Evolutionary conservation across 35 echinoderm and acorn worm species (phyloP), one percentile per base, ranked within the genome.

Genomic region (Ophiothrix spiculata): DNA sequence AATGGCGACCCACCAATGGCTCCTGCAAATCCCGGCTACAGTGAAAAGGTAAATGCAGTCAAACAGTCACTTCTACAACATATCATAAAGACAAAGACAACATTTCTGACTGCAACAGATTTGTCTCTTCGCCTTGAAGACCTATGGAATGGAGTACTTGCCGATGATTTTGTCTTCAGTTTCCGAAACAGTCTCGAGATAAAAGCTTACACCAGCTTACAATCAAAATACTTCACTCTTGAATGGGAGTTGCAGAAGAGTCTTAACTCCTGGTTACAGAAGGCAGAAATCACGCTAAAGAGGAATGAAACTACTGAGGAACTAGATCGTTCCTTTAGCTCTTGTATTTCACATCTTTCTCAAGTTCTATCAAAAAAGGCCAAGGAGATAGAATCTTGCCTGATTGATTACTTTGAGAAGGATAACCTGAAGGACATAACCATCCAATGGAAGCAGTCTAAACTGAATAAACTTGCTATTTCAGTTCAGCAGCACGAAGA

Each of bases 1-100:
- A n/a, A 81, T 56, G 86, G 86, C 16, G 40, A 80, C 19, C 77
- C 86, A 49, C 75, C 86, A 8, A 79, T 87, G 75, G 77, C 79
- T 1, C 77, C 77, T 69, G 77, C 86, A 80, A 88, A 81, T 40
- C 79, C 46, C 4, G 86, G 86, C 25, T 81, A 82, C 60, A 38
- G 77, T 88, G 33, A 23, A 10, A 56, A 60, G 23, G 77, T 81
- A 0, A 23, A 69, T 34, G 77, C 1, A 81, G 80, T 56, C 0
- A 87, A 39, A 31, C 31, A 40, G 40, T 36, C 8, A 54, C 8
- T 54, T 21, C 21, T 54, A 21, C 8, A 21, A 54, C 8, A 54
- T 8, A 54, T 54, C 21, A 21, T 21, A 54, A 54, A 54, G 45
- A 21, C 8, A 21, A 8, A 54, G 21, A 54, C 8, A 54, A 54